Evolutionary conservation across 2,888 invertebrate species (phyloP), one percentile per base, ranked within the genome.

Genomic region (Celastrina argiolus): DNA sequence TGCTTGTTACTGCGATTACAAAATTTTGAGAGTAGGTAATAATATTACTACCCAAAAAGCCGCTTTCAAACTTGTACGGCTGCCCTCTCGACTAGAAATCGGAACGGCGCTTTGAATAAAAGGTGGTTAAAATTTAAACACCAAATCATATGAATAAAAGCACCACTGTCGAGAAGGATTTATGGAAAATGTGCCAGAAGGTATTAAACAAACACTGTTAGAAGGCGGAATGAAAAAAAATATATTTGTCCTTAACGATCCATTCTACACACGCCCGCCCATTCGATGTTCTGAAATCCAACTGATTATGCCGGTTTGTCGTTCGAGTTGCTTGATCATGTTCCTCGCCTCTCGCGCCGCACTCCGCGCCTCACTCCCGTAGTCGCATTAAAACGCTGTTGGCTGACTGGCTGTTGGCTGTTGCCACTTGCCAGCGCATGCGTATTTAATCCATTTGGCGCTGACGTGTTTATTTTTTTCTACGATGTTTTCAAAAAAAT

Each of bases 181-280:
- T 81, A 81, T 81, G 82, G 81, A 83, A 83, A 87, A 76, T 87
- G 80, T 87, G 84, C 82, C 86, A 81, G 84, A 89, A 83, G 86
- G 86, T 84, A 84, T 85, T 74, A 76, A 76, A 90, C 87, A 90
- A 90, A 89, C 90, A 90, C 90, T 89, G 83, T 71, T 87, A 87
- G 88, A 90, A 90, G 89, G 85, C 91, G 92, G 88, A 89, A 88
- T 92, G 84, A 89, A 93, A 93, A 89, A 87, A 87, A 92, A 91
- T 91, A 91, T 89, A 92, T 91, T 85, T 93, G 90, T 87, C 81
- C 76, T 84, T 90, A 91, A 80, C 90, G 88, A 88, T 89, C 91
- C 91, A 91, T 91, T 78, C 89, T 88, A 87, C 78, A 88, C 90
- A 90, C 90, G 89, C 91, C 91, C 90, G 90, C 86, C 91, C 90